Percentiles rank a stretch among this genome's conserved stretches.
These are phyloP conservation scores for Bradynema listronoti DNA, from an alignment of 1,140 invertebrate genomes.

Conservation along the genomic window DNA sequence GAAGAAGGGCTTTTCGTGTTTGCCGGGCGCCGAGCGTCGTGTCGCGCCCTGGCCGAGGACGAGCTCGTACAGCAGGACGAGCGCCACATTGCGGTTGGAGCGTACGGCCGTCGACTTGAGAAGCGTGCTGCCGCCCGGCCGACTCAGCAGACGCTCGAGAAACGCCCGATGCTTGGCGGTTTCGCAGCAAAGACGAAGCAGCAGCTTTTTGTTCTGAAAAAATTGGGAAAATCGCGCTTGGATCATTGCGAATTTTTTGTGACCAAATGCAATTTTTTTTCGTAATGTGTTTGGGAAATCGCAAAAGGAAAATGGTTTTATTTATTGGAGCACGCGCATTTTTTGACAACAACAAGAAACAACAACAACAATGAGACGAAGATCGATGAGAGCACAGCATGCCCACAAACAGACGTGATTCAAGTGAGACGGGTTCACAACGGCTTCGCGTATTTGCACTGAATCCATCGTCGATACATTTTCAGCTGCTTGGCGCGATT, in stretches of 20 bases:
- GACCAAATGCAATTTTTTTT: no score
- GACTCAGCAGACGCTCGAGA: slow-evolving; percentile 38
- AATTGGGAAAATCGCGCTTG: no score
- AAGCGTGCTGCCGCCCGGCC: not conserved
- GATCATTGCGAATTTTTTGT: no score
- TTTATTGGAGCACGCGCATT: no score
- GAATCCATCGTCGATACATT: slow-evolving; percentile 94
- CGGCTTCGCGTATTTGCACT: slow-evolving; percentile 77
- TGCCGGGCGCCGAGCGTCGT: not conserved
- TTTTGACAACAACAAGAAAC: no score
- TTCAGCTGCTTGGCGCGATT: slow-evolving; percentile 84
- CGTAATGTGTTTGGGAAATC: no score
- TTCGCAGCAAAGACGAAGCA: slow-evolving; percentile 51
- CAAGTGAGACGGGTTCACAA: no score
- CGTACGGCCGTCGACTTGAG: slow-evolving; percentile 17
- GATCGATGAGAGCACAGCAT: no score
- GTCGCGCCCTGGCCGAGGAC: slow-evolving; percentile 34
- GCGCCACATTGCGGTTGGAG: slow-evolving; percentile 20
- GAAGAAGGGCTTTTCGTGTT: not conserved
- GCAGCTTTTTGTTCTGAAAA: slow-evolving; percentile 50
- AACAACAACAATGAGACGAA: no score
- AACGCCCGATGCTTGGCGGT: slow-evolving; percentile 47
- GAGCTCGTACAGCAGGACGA: slow-evolving; percentile 51
- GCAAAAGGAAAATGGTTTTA: no score
- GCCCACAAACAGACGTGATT: no score